A percentile compares a stretch with the other conserved stretches of the same genome.
These are phyloP conservation scores for Temnothorax nylanderi DNA, from an alignment of 1,140 invertebrate species.

Conservation along the genomic window DNA sequence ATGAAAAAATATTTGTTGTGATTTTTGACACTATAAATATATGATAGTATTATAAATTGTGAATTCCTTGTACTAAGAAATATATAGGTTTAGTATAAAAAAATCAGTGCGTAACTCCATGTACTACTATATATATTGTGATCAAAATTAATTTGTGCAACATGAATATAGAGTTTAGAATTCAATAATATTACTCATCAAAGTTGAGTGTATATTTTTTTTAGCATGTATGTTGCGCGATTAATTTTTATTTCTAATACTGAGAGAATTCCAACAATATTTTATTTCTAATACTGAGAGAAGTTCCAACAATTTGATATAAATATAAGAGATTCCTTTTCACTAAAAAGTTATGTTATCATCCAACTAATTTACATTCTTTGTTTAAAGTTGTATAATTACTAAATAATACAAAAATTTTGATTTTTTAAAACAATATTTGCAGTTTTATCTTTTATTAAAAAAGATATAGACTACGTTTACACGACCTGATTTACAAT, in stretches of 20 bases:
- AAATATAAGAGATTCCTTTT: conserved; percentile 3
- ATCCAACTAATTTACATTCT: neutral
- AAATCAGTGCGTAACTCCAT: neutral
- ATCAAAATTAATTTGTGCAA: conserved; percentile 18
- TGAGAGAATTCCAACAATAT: neutral
- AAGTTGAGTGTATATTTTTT: conserved; percentile 2
- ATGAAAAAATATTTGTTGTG: neutral
- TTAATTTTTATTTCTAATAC: neutral
- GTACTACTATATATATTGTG: neutral
- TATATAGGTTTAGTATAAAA: neutral
- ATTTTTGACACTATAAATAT: neutral
- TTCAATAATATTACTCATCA: neutral
- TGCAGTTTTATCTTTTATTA: neutral
- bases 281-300: neutral
- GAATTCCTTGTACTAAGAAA: neutral
- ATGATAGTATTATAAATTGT: neutral
- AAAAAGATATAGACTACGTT: no score
- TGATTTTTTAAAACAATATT: conserved; percentile 3
- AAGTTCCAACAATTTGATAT: neutral
- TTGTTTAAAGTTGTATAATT: neutral
- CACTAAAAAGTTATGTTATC: neutral
- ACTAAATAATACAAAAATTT: neutral
- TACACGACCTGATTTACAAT: no score
- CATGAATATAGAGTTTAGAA: conserved; percentile 4
- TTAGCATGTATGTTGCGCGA: neutral